A percentile compares a stretch with the other conserved stretches of the same genome.
These are phyloP conservation scores for Nebria salina DNA, from an alignment of 2,888 invertebrate genomes.

Conservation along the genomic window DNA sequence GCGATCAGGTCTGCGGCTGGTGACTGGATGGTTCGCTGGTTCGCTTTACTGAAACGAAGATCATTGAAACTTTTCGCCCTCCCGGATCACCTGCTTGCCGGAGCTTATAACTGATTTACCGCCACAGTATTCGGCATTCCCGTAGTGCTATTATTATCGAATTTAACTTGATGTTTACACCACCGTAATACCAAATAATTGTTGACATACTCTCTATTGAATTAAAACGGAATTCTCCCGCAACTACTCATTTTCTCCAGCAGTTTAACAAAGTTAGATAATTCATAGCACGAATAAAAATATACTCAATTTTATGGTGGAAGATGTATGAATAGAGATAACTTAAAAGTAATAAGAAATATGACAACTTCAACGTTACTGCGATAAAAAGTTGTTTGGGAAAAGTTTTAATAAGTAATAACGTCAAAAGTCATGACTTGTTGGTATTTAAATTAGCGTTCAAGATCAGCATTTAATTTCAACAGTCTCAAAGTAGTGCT, in stretches of 20 bases:
- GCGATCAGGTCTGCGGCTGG: conserved; percentile 18
- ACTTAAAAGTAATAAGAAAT: no score
- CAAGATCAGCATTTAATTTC: not conserved
- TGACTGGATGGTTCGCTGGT: conserved; percentile 14
- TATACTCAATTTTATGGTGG: no score
- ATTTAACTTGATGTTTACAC: not conserved
- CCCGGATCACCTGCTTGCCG: conserved; percentile 30
- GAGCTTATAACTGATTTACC: conserved; percentile 35
- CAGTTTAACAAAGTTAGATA: no score
- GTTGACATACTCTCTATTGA: not conserved
- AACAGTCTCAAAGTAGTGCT: not conserved
- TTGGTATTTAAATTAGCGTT: not conserved
- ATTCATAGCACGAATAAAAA: no score
- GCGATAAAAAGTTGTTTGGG: no score
- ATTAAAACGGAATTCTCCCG: not conserved
- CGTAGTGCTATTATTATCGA: conserved; percentile 2
- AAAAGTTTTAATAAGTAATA: not conserved
- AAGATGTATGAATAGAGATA: no score
- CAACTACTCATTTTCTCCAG: no score
- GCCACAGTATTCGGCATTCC: not conserved
- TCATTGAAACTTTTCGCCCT: conserved; percentile 36
- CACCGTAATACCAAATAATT: conserved; percentile 5
- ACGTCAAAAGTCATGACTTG: not conserved
- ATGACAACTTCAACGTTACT: no score
- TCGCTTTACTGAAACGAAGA: conserved; percentile 10